phyloP scores from a whole-genome alignment of 2,113 vertebrate genomes.

The Oophaga pumilio region DNA sequence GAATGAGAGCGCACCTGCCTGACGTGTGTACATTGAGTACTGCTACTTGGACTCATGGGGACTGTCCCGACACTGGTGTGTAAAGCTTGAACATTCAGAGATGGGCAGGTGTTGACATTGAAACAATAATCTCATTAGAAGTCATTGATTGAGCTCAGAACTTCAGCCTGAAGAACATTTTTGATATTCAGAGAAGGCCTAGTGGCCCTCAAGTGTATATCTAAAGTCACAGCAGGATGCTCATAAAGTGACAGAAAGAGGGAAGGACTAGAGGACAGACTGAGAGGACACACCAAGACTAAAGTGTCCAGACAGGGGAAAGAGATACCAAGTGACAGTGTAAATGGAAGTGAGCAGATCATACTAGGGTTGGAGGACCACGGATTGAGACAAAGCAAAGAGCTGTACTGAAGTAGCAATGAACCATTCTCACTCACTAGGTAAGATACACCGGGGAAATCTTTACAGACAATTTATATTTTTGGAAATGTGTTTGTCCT shows the following conservation, averaged over 20 bases:
- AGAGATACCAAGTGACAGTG: not conserved
- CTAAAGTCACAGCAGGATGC: not conserved
- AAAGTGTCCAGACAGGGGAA: not conserved
- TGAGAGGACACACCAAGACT: not conserved
- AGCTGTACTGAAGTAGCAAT: not conserved
- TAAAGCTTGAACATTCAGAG: not conserved
- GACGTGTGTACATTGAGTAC: not conserved
- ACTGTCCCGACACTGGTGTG: not conserved
- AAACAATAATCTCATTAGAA: conserved; percentile 45
- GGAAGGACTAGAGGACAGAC: not conserved
- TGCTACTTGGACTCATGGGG: conserved; percentile 29
- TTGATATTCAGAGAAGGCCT: conserved; percentile 1
- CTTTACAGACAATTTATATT: not conserved
- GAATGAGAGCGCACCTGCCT: conserved; percentile 44
- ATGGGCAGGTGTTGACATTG: conserved; percentile 54
- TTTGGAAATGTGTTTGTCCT: not conserved
- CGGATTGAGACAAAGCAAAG: not conserved
- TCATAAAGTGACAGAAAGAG: not conserved
- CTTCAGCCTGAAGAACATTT: conserved; percentile 7
- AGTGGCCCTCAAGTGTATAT: not conserved
- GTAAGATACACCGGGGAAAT: not conserved
- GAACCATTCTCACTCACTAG: conserved; percentile 8
- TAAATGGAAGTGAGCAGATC: too few species aligned
- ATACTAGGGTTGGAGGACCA: not conserved
- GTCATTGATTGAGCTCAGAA: conserved; percentile 25